Evolutionary conservation across 1,140 invertebrate genomes (phyloP), one percentile per base, ranked within the genome.

Genomic region (Gryon sp.): DNA sequence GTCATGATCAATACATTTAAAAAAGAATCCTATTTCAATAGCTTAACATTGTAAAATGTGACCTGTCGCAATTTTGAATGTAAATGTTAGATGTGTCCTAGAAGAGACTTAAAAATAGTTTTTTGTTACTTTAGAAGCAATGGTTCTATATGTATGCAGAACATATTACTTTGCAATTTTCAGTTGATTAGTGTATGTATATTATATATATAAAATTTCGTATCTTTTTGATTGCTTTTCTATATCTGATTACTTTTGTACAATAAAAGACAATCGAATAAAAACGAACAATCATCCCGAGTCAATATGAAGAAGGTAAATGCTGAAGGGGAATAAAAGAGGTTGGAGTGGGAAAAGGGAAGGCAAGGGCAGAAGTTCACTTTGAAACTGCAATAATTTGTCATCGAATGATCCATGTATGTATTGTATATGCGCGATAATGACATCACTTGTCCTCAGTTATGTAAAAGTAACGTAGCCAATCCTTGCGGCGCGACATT

Each of bases 371-470:
- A n/a, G n/a, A n/a, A n/a, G n/a, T n/a, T n/a, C n/a, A n/a, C n/a
- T n/a, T n/a, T 28, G 7, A 7, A 28, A 28, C n/a, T 38, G 34
- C 7, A 53, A 45, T 45, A 70, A 78, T 75, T 75, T 75, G 65
- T 75, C 65, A 53, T 34, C 57, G 53, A 53, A 26, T 69, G 50
- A 70, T 75, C 60, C 63, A 45, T 11, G 52, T 50, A 26, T 50
- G 55, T 16, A 79, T 78, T 82, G 68, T 65, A 66, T 77, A 72
- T 65, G 66, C 5, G 63, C 60, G 59, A 78, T 80, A 83, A 62
- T 83, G 82, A 85, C 81, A 83, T 84, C 82, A 82, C 73, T 82
- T 53, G 84, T 82, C 84, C 84, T 85, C 80, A 80, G 66, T 86
- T 86, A 84, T 79, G 43, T 85, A 85, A 86, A 83, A 40, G 70